These are phyloP conservation scores for Oncorhynchus tshawytscha DNA, from an alignment of 2,113 vertebrate genomes.

Conservation along the genomic window DNA sequence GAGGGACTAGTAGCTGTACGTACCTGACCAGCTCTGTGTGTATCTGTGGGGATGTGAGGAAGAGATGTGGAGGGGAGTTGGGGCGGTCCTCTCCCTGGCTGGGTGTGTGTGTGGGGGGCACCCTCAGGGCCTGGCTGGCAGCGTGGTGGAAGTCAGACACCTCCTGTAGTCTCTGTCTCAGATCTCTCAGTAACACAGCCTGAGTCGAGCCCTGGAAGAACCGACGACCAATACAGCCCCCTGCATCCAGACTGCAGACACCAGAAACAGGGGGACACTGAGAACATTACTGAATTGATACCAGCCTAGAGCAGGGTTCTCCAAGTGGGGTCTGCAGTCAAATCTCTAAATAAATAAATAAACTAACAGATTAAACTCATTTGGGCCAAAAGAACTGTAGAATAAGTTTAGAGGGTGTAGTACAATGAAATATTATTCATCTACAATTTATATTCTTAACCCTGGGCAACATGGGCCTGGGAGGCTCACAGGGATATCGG, in stretches of 20 bases:
- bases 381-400: no score
- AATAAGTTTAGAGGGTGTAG: no score
- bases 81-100: slow-evolving; percentile 63
- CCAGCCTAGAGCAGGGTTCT: no score
- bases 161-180: slow-evolving; percentile 85
- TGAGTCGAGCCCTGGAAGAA: slow-evolving; percentile 88
- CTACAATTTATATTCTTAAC: no score
- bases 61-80: slow-evolving; percentile 42
- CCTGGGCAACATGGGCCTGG: no score
- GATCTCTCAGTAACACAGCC: slow-evolving; percentile 77
- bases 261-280: neutral
- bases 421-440: no score
- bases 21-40: slow-evolving; percentile 93
- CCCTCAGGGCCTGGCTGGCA: slow-evolving; percentile 87
- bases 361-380: no score
- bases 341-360: no score
- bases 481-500: no score
- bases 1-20: slow-evolving; percentile 9
- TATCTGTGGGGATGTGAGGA: slow-evolving; percentile 86
- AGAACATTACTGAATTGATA: no score
- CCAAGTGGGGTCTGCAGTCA: no score
- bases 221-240: slow-evolving; percentile 87
- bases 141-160: slow-evolving; percentile 93
- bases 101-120: slow-evolving; percentile 66
- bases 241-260: slow-evolving; percentile 80